A percentile compares a stretch with the other conserved stretches of the same genome.
Conservation (phyloP, 1,140 invertebrate species). For the Cherax destructor region DNA sequence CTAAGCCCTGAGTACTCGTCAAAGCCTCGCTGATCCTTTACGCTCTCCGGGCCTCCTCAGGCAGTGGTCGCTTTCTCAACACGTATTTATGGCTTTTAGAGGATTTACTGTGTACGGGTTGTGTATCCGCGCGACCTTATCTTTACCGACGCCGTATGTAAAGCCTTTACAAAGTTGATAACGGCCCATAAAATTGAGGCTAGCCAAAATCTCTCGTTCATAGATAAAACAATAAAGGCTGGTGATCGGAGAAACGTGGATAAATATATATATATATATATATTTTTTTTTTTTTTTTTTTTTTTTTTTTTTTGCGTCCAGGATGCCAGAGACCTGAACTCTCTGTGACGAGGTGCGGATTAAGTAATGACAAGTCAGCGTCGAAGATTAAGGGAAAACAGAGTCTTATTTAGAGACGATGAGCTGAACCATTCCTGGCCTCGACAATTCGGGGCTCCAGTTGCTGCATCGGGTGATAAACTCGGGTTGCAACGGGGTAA, state of each 20-base stretch:
- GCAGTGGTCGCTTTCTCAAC: neutral
- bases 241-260: neutral
- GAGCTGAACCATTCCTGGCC: neutral
- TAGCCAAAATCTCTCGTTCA: neutral
- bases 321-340: neutral
- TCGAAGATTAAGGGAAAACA: neutral
- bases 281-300: too few species aligned
- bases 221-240: neutral
- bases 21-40: neutral
- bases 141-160: neutral
- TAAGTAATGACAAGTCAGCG: neutral
- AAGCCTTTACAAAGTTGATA: constrained; percentile 14
- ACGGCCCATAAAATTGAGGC: neutral
- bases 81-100: neutral
- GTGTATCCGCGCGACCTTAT: constrained; percentile 2
- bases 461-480: neutral
- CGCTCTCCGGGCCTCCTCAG: neutral
- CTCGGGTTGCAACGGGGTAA: neutral
- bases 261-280: too few species aligned
- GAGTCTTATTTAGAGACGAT: neutral
- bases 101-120: constrained; percentile 13
- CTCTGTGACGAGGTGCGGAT: neutral
- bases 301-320: too few species aligned
- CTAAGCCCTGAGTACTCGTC: neutral
- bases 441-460: neutral